A percentile compares a stretch with the other conserved stretches of the same genome.
Conservation (phyloP, 2,888 invertebrate species). For the Sericinus montela region DNA sequence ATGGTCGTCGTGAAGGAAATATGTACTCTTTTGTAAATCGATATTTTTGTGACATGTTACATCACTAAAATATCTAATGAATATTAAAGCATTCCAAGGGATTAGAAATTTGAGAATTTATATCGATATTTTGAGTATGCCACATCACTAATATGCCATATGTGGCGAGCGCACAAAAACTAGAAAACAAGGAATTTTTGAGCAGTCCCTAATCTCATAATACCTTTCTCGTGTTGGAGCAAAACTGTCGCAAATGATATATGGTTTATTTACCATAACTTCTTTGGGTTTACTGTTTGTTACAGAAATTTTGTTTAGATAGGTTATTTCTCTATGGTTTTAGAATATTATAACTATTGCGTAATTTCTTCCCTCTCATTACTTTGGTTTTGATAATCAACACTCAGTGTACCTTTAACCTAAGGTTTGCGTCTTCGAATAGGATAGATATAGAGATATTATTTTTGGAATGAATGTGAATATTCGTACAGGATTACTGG, state of each 20-base stretch:
- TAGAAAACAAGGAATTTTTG: conserved; percentile 8
- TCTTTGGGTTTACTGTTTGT: not conserved
- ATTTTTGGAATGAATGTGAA: too few species aligned
- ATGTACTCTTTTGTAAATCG: too few species aligned
- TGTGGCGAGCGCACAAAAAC: conserved; percentile 11
- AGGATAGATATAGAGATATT: too few species aligned
- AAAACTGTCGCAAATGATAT: not conserved
- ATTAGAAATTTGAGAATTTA: not conserved
- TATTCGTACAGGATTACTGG: too few species aligned
- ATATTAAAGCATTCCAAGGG: not conserved
- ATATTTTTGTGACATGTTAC: too few species aligned
- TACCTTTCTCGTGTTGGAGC: not conserved
- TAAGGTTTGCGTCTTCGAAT: too few species aligned
- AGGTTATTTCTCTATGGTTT: not conserved
- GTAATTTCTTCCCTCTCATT: too few species aligned
- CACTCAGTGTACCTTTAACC: too few species aligned
- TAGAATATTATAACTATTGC: too few species aligned
- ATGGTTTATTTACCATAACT: conserved; percentile 1
- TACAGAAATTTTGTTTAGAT: conserved; percentile 1
- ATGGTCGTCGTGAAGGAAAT: too few species aligned
- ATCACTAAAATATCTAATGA: too few species aligned
- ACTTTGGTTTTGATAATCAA: too few species aligned
- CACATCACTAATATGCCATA: conserved; percentile 7
- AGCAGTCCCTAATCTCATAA: conserved; percentile 5
- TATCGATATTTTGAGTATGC: not conserved